phyloP scores from a whole-genome alignment of 1,140 invertebrate species.

The Cherax destructor region DNA sequence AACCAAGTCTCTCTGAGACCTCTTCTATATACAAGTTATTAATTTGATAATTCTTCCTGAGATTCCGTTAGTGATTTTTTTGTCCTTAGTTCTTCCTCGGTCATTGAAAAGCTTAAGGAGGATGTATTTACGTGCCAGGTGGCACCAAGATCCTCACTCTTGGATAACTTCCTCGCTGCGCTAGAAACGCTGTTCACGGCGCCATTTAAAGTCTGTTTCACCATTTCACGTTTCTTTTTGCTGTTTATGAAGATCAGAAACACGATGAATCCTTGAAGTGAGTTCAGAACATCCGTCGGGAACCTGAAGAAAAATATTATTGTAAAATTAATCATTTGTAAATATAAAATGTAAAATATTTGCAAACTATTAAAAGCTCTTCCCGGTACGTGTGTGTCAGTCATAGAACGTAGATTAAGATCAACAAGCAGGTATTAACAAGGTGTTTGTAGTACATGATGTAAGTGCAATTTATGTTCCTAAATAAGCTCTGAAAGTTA shows the following conservation, averaged over 20 bases:
- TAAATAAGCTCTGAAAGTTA: no score
- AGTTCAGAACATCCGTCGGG: slow-evolving; percentile 13
- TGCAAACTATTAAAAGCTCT: no score
- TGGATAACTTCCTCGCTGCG: neutral
- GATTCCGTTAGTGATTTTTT: neutral
- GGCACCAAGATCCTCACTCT: neutral
- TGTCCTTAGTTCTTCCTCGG: neutral
- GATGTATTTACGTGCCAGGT: neutral
- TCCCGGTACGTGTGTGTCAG: no score
- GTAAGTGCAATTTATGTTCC: no score
- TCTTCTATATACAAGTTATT: no score
- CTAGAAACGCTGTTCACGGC: neutral
- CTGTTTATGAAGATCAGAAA: slow-evolving; percentile 38
- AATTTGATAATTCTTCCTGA: neutral
- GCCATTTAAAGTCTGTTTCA: neutral
- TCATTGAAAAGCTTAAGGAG: neutral
- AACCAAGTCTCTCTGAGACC: no score
- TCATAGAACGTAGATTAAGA: no score
- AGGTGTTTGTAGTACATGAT: no score
- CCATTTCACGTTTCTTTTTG: slow-evolving; percentile 19
- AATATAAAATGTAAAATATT: no score
- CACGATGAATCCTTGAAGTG: slow-evolving; percentile 33
- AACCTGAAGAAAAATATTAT: slow-evolving; percentile 12
- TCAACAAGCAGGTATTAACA: no score
- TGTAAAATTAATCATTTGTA: no score